Evolutionary conservation across 2,888 invertebrate genomes (phyloP).

Genomic region (Agonopterix arenella): DNA sequence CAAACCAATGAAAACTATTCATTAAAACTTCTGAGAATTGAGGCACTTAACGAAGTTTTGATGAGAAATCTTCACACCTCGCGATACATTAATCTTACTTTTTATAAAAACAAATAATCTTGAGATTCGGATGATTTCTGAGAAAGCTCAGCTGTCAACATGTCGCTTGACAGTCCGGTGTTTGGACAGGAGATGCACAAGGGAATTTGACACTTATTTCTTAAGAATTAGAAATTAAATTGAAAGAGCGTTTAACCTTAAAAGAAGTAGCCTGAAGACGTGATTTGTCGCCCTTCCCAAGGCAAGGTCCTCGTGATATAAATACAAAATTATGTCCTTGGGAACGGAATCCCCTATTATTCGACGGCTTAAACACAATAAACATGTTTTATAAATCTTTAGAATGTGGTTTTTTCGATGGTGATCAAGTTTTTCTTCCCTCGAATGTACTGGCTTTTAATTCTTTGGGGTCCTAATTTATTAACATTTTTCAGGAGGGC

Average conservation of each 20-base stretch:
- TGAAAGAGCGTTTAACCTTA: background rate
- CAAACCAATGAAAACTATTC: too few species aligned
- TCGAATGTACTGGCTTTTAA: conserved; percentile 6
- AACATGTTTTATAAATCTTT: conserved; percentile 41
- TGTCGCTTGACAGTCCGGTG: conserved; percentile 29
- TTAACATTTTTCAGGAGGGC: conserved; percentile 13
- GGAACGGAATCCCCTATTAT: conserved; percentile 46
- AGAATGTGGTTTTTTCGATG: conserved; percentile 35
- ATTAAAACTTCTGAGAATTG: conserved; percentile 23
- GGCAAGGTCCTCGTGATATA: conserved; percentile 29
- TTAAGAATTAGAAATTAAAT: background rate
- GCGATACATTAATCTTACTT: conserved; percentile 49
- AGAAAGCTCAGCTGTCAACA: conserved; percentile 41
- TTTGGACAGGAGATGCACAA: conserved; percentile 9
- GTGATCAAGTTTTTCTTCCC: conserved; percentile 33
- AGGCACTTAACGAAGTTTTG: conserved; percentile 20
- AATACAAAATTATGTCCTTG: conserved; percentile 58
- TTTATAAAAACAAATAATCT: conserved; percentile 41
- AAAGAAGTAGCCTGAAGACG: conserved; percentile 25
- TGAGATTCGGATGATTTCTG: conserved; percentile 35
- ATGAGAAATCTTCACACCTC: conserved; percentile 53
- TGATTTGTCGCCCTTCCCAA: conserved; percentile 39
- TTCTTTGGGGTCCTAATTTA: conserved; percentile 17
- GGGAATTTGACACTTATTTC: background rate
- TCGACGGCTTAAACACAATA: conserved; percentile 34